phyloP scores from a whole-genome alignment of 2,888 invertebrate species.

The Pyrrhia umbra region DNA sequence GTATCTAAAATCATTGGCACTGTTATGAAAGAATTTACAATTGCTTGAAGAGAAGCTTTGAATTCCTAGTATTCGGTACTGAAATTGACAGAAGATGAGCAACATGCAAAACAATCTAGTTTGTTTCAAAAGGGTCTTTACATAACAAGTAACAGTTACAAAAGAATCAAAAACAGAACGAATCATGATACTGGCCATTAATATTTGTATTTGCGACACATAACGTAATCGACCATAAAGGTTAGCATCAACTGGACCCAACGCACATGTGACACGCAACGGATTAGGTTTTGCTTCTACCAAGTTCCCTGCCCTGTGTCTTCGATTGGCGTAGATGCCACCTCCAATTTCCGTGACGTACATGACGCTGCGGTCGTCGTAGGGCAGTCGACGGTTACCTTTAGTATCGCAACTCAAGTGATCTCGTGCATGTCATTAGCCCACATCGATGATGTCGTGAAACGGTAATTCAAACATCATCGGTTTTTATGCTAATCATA shows the following conservation, averaged over 20 bases:
- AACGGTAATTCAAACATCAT: slow-evolving; percentile 51
- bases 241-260: background rate
- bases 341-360: background rate
- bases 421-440: slow-evolving; percentile 68
- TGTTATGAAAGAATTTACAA: slow-evolving; percentile 38
- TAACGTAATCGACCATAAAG: slow-evolving; percentile 69
- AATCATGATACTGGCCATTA: slow-evolving; percentile 53
- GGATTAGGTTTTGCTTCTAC: background rate
- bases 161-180: slow-evolving; percentile 66
- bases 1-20: slow-evolving; percentile 42
- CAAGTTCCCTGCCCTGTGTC: background rate
- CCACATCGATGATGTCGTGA: slow-evolving; percentile 63
- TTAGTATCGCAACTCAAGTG: slow-evolving; percentile 53
- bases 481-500: slow-evolving; percentile 35
- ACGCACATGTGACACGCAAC: background rate
- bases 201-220: slow-evolving; percentile 61
- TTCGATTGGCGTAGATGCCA: background rate
- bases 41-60: slow-evolving; percentile 19
- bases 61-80: slow-evolving; percentile 9
- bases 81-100: background rate
- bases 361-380: background rate
- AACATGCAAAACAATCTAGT: slow-evolving; percentile 1
- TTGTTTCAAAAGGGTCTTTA: slow-evolving; percentile 24
- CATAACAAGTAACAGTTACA: slow-evolving; percentile 61
- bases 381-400: background rate